Conservation (phyloP, 2,797 vertebrate genomes). For the Zenarchopterus dispar region DNA sequence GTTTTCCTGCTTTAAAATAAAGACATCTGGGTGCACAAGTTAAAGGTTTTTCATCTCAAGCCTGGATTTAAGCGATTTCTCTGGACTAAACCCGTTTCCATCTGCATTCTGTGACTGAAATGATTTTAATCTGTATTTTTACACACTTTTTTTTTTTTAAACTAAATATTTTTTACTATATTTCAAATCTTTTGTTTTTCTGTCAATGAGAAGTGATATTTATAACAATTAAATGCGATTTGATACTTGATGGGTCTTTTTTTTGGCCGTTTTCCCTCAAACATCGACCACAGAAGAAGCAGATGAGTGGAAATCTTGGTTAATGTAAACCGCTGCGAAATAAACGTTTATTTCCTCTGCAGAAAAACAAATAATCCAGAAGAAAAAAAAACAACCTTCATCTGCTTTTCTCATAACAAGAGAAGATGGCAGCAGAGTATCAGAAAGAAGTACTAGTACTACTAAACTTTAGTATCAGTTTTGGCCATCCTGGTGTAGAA, state of each 20-base stretch:
- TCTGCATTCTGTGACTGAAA: not conserved
- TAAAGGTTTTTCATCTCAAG: not conserved
- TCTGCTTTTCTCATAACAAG: constrained; percentile 5
- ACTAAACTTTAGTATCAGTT: not conserved
- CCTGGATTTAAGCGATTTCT: not conserved
- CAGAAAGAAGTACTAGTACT: too few species aligned
- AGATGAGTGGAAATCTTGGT: constrained; percentile 15
- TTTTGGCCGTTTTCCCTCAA: not conserved
- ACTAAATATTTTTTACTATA: constrained; percentile 53
- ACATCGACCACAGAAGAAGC: constrained; percentile 12
- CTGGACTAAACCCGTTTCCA: not conserved
- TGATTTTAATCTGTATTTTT: constrained; percentile 35
- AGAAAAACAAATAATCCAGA: not conserved
- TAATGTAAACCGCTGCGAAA: constrained; percentile 23
- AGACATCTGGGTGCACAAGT: too few species aligned
- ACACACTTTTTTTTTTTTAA: constrained; percentile 29
- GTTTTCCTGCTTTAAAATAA: not conserved
- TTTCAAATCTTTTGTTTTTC: constrained; percentile 61
- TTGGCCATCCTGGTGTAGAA: constrained; percentile 1
- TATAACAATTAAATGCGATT: constrained; percentile 85
- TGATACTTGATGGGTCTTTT: constrained; percentile 40
- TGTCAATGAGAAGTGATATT: constrained; percentile 76
- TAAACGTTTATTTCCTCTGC: constrained; percentile 9
- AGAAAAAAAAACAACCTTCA: not conserved
- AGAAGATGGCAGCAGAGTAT: not conserved